Conservation (phyloP, 2,888 invertebrate genomes). For the Salticus scenicus region DNA sequence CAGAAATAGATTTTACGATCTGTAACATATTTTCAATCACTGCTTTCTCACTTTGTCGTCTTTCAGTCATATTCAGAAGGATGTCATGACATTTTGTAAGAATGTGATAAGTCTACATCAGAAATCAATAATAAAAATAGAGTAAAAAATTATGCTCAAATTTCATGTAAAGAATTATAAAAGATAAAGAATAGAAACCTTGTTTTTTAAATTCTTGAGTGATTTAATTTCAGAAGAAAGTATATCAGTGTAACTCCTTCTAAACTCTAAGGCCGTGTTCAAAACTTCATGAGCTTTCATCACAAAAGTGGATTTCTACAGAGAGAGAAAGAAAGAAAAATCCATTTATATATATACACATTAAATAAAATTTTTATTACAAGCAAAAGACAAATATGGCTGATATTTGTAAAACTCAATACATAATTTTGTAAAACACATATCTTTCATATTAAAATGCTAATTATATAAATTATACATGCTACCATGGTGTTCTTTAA, state of each 20-base stretch:
- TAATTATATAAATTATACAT: no score
- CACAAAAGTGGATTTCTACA: background rate
- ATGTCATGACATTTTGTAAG: slow-evolving; percentile 11
- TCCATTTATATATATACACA: no score
- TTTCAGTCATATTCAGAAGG: slow-evolving; percentile 2
- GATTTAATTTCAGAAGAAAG: slow-evolving; percentile 16
- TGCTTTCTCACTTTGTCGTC: slow-evolving; percentile 21
- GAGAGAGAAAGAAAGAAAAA: background rate
- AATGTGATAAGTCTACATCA: slow-evolving; percentile 18
- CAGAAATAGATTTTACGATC: no score
- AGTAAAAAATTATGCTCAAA: background rate
- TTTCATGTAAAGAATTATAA: background rate
- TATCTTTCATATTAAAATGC: no score
- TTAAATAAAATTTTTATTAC: no score
- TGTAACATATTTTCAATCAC: slow-evolving; percentile 6
- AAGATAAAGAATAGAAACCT: slow-evolving; percentile 13
- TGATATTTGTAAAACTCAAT: no score
- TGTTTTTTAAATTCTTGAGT: slow-evolving; percentile 10
- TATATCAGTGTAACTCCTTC: background rate
- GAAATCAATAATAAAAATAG: background rate
- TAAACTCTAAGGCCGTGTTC: slow-evolving; percentile 13
- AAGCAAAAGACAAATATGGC: no score
- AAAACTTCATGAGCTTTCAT: background rate
- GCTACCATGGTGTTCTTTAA: no score
- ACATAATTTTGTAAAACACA: no score